These are phyloP conservation scores for Margaritifera margaritifera DNA, from an alignment of 2,888 invertebrate species.

Conservation along the genomic window DNA sequence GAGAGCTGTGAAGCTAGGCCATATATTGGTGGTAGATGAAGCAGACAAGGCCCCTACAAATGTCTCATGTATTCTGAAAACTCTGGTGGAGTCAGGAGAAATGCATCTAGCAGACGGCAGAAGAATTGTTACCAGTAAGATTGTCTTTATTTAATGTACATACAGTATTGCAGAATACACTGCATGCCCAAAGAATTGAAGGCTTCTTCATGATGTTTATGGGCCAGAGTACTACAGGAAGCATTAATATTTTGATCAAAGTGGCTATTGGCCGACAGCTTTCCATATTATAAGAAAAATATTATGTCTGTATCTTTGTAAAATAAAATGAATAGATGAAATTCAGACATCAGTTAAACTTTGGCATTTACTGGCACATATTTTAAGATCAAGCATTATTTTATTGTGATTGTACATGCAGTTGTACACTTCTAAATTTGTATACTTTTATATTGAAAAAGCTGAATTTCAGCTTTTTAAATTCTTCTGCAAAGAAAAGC, in stretches of 20 bases:
- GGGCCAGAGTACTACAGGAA: too few relatives aligned
- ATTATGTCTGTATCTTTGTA: too few relatives aligned
- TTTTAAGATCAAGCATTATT: too few relatives aligned
- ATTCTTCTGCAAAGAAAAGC: too few relatives aligned
- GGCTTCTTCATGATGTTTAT: neutral
- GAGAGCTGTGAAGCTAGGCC: conserved; percentile 77
- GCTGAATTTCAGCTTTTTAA: too few relatives aligned
- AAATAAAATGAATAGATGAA: neutral
- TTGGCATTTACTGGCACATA: too few relatives aligned
- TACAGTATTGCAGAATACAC: neutral
- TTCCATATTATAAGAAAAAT: too few relatives aligned
- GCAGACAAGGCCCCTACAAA: conserved; percentile 98
- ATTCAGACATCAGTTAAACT: neutral
- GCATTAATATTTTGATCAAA: too few relatives aligned
- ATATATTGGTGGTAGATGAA: conserved; percentile 94
- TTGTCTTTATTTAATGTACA: neutral
- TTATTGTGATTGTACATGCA: too few relatives aligned
- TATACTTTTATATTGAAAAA: too few relatives aligned
- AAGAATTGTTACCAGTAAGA: conserved; percentile 80
- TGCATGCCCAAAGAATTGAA: neutral
- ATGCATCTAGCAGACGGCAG: conserved; percentile 96
- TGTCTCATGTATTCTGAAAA: conserved; percentile 96
- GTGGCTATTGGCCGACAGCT: too few relatives aligned
- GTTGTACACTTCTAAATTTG: too few relatives aligned
- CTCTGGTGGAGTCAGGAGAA: conserved; percentile 94